Evolutionary conservation across 2,888 invertebrate genomes (phyloP).

Genomic region (Oligia latruncula): DNA sequence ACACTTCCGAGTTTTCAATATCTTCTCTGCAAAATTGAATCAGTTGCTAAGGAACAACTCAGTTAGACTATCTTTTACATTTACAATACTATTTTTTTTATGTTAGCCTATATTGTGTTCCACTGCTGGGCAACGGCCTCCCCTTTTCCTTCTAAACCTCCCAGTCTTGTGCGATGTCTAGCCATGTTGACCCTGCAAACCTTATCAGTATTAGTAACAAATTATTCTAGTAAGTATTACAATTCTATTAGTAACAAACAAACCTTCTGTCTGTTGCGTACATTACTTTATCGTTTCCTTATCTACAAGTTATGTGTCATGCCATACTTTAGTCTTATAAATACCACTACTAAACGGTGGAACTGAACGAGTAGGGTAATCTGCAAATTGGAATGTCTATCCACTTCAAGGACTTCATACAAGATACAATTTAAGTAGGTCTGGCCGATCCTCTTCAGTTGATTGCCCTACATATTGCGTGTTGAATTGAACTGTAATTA

Average conservation of each 20-base stretch:
- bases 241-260: neutral
- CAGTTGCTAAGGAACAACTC: no score
- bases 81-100: no score
- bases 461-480: constrained; percentile 9
- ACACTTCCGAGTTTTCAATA: neutral
- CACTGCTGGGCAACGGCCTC: neutral
- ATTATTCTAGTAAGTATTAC: no score
- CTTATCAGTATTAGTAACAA: no score
- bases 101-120: no score
- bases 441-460: constrained; percentile 14
- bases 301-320: constrained; percentile 16
- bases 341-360: neutral
- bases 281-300: constrained; percentile 1
- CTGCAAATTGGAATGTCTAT: no score
- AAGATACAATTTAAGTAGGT: neutral
- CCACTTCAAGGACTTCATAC: no score
- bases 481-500: constrained; percentile 8
- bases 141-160: no score
- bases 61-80: no score
- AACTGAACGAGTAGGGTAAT: constrained; percentile 5
- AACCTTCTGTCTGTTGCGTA: neutral
- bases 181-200: no score
- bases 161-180: no score
- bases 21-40: neutral
- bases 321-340: neutral